Percentiles rank a stretch among this genome's conserved stretches.
These are phyloP conservation scores for Serilophus lunatus DNA, from an alignment of 2,113 vertebrate genomes.

Conservation along the genomic window DNA sequence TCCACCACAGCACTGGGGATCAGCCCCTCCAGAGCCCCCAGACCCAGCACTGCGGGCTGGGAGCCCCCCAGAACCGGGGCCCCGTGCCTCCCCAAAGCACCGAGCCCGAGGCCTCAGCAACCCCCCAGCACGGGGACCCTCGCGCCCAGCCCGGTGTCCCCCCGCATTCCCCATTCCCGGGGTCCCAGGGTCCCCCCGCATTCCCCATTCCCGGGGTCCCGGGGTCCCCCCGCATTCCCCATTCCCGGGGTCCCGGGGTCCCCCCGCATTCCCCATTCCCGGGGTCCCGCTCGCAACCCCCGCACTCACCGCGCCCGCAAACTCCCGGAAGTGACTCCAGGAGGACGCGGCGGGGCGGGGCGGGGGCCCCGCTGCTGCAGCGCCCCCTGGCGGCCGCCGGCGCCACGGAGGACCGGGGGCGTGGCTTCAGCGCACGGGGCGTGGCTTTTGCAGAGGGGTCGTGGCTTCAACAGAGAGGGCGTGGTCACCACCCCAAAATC, in stretches of 20 bases:
- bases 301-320: background rate
- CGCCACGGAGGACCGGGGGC: background rate
- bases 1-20: background rate
- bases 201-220: no score
- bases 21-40: no score
- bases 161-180: background rate
- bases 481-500: fast-evolving
- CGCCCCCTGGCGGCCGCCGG: background rate
- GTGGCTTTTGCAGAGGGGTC: background rate
- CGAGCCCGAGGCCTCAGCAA: background rate
- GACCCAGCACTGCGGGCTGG: background rate
- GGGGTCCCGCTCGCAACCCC: background rate
- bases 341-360: no score
- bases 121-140: fast-evolving
- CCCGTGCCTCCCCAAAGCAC: no score
- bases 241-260: fast-evolving
- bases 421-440: no score
- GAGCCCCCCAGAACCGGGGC: no score
- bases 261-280: background rate
- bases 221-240: fast-evolving
- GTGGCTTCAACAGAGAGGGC: background rate
- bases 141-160: no score
- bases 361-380: fast-evolving
- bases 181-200: fast-evolving
- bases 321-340: background rate